Conservation (phyloP, 2,888 invertebrate species). For the Cheilosia soror region DNA sequence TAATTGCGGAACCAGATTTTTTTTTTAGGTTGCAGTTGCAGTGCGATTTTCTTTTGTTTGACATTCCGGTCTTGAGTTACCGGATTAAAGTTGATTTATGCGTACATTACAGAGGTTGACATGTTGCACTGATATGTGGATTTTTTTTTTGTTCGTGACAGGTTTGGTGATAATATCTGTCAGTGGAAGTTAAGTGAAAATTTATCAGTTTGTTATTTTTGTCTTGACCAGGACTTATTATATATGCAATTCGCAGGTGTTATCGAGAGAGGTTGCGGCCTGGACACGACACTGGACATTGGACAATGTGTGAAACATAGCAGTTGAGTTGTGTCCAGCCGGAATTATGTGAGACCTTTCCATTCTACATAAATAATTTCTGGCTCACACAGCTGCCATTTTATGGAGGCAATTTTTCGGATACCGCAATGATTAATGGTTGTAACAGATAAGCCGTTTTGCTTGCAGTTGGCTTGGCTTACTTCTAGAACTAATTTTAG, state of each 20-base stretch:
- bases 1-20: constrained; percentile 63
- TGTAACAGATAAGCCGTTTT: constrained; percentile 57
- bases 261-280: constrained; percentile 33
- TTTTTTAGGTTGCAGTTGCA: constrained; percentile 12
- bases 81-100: constrained; percentile 71
- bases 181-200: constrained; percentile 57
- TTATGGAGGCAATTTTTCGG: constrained; percentile 26
- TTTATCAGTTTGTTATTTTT: constrained; percentile 41
- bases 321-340: constrained; percentile 7
- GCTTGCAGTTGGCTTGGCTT: constrained; percentile 40
- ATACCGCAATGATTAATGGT: constrained; percentile 59
- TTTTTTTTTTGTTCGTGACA: constrained; percentile 57
- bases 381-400: constrained; percentile 28
- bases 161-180: constrained; percentile 71
- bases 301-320: constrained; percentile 46
- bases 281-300: constrained; percentile 43
- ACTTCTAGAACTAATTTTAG: constrained; percentile 4
- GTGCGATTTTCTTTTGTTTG: constrained; percentile 56
- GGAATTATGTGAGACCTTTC: constrained; percentile 23
- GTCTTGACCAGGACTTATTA: constrained; percentile 46
- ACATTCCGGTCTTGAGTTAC: constrained; percentile 61
- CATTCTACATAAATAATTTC: background rate
- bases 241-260: constrained; percentile 62
- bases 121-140: constrained; percentile 64
- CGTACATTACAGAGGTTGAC: constrained; percentile 64